Conservation (phyloP, 1,140 invertebrate genomes). For the Calliopsis andreniformis region DNA sequence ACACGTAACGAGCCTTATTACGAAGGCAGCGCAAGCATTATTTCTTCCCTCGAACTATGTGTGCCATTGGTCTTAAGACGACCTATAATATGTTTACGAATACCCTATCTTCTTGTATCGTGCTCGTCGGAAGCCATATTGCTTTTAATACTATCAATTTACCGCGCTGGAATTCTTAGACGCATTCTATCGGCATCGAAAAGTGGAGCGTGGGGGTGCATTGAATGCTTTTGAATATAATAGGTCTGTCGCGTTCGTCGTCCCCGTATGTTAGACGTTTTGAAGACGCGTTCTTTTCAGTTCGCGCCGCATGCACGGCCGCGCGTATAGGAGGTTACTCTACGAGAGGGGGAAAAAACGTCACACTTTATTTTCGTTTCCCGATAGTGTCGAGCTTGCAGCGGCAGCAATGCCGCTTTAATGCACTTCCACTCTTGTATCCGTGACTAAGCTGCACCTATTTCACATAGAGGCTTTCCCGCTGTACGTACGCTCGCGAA, state of each 20-base stretch:
- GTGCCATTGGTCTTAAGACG: neutral
- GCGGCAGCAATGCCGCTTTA: slow-evolving; percentile 46
- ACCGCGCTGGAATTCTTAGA: slow-evolving; percentile 9
- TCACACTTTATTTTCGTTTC: slow-evolving; percentile 44
- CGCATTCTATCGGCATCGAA: slow-evolving; percentile 12
- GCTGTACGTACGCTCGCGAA: slow-evolving; percentile 13
- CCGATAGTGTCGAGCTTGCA: slow-evolving; percentile 47
- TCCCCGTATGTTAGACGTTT: neutral
- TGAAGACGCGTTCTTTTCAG: neutral
- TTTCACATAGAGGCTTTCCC: slow-evolving; percentile 37
- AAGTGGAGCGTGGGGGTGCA: too few species aligned
- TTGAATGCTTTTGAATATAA: too few species aligned
- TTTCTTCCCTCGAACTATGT: neutral
- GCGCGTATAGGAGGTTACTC: neutral
- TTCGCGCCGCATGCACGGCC: neutral
- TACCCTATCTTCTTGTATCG: slow-evolving; percentile 17
- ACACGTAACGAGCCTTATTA: too few species aligned
- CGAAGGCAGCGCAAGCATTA: neutral
- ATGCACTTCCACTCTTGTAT: slow-evolving; percentile 49
- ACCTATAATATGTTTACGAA: slow-evolving; percentile 31
- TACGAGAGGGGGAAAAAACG: neutral
- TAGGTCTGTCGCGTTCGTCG: neutral
- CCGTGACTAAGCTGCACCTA: slow-evolving; percentile 44
- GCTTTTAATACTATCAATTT: slow-evolving; percentile 38
- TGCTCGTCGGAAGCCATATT: slow-evolving; percentile 28